Percentiles rank a stretch among this genome's conserved stretches.
Evolutionary conservation across 2,113 vertebrate species (phyloP).

Genomic region (Marmota monax): DNA sequence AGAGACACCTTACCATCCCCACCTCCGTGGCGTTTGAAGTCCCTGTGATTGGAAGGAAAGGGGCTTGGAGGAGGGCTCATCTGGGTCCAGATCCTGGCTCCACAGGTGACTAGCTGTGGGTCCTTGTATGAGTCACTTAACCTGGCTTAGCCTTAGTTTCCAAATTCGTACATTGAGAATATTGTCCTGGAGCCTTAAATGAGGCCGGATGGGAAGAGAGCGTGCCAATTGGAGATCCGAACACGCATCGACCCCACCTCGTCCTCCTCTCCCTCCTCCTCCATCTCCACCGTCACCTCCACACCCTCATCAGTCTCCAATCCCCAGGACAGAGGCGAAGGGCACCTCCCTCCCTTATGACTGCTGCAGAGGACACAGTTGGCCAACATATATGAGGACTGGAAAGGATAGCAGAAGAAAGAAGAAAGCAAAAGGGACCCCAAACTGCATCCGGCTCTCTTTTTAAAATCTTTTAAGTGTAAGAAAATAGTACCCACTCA

Average conservation of each 20-base stretch:
- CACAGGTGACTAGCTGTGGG: neutral
- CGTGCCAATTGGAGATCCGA: fast-evolving
- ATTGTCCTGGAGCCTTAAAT: fast-evolving
- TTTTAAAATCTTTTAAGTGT: neutral
- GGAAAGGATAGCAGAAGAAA: neutral
- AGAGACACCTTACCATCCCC: neutral
- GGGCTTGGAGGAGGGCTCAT: neutral
- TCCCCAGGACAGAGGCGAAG: neutral
- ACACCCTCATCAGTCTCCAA: neutral
- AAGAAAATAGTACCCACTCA: neutral
- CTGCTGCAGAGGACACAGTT: neutral
- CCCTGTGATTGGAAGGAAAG: neutral
- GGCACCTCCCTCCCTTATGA: neutral
- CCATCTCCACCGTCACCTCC: fast-evolving
- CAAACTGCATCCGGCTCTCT: neutral
- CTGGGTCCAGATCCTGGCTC: neutral
- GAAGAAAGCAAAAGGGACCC: neutral
- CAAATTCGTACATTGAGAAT: neutral
- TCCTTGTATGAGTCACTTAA: neutral
- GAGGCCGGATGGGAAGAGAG: neutral
- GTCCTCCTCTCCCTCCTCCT: neutral
- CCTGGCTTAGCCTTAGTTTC: neutral
- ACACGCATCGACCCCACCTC: fast-evolving
- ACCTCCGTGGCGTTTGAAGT: neutral
- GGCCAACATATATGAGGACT: neutral